Base-by-base conservation (phyloP, 2,888 invertebrate species). In the Drosophila kanekoi region DNA sequence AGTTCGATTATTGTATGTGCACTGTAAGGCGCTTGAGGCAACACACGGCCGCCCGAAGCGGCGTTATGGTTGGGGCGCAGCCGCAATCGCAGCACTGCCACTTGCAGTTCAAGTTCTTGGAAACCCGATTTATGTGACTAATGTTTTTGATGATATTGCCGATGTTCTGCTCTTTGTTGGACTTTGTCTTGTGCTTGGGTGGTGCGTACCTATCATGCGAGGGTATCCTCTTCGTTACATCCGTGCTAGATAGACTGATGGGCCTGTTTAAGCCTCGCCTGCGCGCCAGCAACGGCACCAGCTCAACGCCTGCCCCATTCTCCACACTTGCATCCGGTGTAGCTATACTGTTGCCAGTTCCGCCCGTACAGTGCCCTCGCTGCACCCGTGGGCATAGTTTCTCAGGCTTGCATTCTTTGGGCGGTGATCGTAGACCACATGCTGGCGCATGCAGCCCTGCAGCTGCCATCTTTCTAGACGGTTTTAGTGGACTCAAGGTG, bases 271-370 rank as follows among this genome's bases (percentile, higher is more conserved):
- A 93, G 57, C 94, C 93, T 65, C 95, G 93, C 78, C 95, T 94
- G 72, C 95, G 94, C 20, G 96, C 95, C 73, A 97, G 92, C 52
- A 97, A 92, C 2, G 96, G 96, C 59, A 96, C 96, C 87, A 97
- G 93, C 92, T 96, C 96, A 52, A 96, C 94, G 20, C 96, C 96
- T 70, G 94, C 90, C 69, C 93, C 87, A 16, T 48, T 62, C 3
- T 56, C 58, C n/a, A 53, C 16, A 52, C 59, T 33, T 53, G 53
- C 48, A 48, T 72, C 57, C 20, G 58, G 56, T 9, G 71, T 69
- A n/a, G 51, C 58, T 3, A 49, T 68, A 18, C 51, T 65, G 54
- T 65, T 73, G 18, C 40, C 63, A 9, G 58, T 78, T 66, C 77
- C 79, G 35, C 59, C 70, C 13, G 64, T 49, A 37, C 82, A 85